Conservation (phyloP, 2,113 vertebrate species). For the Larimichthys polyactis region DNA sequence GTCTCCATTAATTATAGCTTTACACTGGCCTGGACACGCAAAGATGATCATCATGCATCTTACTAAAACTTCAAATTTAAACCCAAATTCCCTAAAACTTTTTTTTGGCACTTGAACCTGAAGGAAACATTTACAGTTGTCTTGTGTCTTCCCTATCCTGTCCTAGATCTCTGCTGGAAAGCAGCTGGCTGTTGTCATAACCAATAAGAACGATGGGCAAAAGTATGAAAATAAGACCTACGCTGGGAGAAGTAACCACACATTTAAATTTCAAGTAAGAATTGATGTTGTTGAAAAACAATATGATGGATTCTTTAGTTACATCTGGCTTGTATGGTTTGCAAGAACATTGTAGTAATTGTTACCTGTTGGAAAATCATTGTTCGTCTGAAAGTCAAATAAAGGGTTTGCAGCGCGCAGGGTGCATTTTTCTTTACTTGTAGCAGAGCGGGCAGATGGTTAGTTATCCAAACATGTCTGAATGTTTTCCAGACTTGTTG, state of each 20-base stretch:
- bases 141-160: not conserved
- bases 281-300: not conserved
- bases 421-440: not conserved
- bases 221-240: not conserved
- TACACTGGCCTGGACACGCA: not conserved
- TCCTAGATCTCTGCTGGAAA: not conserved
- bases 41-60: not conserved
- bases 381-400: not conserved
- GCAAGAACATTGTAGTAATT: not conserved
- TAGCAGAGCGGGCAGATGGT: not conserved
- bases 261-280: not conserved
- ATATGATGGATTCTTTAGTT: not conserved
- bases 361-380: not conserved
- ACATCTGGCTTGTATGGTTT: not conserved
- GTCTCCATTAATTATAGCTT: not conserved
- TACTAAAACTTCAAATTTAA: not conserved
- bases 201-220: not conserved
- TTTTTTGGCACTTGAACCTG: slow-evolving; percentile 31
- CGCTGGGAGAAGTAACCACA: not conserved
- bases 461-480: not conserved
- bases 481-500: not conserved
- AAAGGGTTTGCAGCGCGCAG: not conserved
- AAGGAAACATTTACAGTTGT: not conserved
- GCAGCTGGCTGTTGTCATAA: not conserved
- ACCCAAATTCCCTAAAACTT: not conserved